Conservation (phyloP, 2,113 vertebrate species). For the Rana temporaria region DNA sequence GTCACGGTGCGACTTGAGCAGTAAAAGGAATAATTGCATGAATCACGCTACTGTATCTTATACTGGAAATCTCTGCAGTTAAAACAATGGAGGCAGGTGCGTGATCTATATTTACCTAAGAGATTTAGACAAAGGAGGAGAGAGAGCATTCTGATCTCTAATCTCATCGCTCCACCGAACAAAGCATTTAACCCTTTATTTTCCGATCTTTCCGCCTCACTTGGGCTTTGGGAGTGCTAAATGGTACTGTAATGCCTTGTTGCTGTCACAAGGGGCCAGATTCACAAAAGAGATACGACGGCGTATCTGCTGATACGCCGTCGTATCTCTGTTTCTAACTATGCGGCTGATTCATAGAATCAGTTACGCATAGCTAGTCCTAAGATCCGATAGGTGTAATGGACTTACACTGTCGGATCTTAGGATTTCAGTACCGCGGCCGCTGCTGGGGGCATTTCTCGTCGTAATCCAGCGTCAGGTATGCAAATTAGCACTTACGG, state of each 20-base stretch:
- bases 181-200: constrained; percentile 14
- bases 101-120: constrained; percentile 4
- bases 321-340: no score
- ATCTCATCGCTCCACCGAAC: neutral
- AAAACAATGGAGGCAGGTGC: constrained; percentile 40
- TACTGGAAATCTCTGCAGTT: neutral
- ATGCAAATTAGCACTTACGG: no score
- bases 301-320: no score
- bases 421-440: no score
- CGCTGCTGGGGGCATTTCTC: no score
- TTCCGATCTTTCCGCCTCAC: neutral
- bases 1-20: constrained; percentile 3
- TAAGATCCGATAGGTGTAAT: no score
- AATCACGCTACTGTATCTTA: constrained; percentile 8
- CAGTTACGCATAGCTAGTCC: no score
- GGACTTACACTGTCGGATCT: no score
- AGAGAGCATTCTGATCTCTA: neutral
- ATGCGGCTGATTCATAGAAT: no score
- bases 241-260: neutral
- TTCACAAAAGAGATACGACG: no score
- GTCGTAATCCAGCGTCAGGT: no score
- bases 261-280: no score
- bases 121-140: constrained; percentile 34
- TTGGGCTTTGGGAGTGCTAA: neutral
- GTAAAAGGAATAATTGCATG: constrained; percentile 37